Evolutionary conservation across 2,797 vertebrate species (phyloP), one percentile per base, ranked within the genome.

Genomic region (Pipistrellus pipistrellus): DNA sequence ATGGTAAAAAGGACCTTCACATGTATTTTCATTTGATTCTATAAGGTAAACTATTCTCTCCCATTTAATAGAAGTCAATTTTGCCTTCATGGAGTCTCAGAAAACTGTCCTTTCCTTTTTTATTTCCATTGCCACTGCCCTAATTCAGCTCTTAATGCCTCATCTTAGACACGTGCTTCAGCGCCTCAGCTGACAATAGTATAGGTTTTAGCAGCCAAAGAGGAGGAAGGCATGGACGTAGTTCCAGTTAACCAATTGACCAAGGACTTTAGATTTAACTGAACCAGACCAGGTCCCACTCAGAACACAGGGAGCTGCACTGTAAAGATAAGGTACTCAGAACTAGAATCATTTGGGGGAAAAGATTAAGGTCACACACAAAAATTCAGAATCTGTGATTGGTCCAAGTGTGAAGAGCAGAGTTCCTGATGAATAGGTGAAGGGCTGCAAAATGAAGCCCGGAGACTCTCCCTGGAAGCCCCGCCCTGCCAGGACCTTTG

Each of bases 61-160:
- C 38, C 59, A 38, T 62, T 88, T 90, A 93, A 95, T 12, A 90
- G 82, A 95, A 96, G 96, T 96, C 93, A 92, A 85, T 95, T 96
- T 95, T 53, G 41, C 76, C 84, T 96, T 80, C 87, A 72, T 35
- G 25, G 93, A 97, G 82, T 95, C 77, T 94, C 87, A 91, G 84
- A 88, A 96, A 95, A 94, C 92, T 87, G 64, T 83, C 35, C 68
- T 95, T 77, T 69, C 91, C 57, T 93, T 92, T 94, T 96, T 91
- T 81, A 87, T 96, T 95, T 96, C 62, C 88, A 87, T 80, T 64
- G 46, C 93, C 35, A 73, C 69, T 95, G 93, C 75, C 88, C 85
- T 96, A 97, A 95, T 97, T 95, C 95, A 86, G 90, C 27, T 66
- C 66, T 96, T 96, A 96, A 97, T 96, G 88, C 96, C 82, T 90